Evolutionary conservation across 2,113 vertebrate genomes (phyloP).

Genomic region (Pelecanus crispus): DNA sequence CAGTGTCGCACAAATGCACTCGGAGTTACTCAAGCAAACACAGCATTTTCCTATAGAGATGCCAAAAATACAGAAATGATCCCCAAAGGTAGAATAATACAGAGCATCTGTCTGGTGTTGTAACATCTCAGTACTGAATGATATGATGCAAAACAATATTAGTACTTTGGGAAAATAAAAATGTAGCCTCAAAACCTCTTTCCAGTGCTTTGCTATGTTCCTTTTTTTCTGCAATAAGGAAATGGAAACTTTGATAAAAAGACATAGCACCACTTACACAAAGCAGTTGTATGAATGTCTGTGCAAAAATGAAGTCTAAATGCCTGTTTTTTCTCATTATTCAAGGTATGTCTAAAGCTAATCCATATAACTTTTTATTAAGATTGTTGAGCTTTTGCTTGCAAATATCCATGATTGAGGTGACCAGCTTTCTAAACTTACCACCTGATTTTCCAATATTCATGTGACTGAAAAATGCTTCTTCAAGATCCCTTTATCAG

Average conservation of each 20-base stretch:
- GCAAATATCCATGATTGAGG: background rate
- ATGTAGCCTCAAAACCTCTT: background rate
- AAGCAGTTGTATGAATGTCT: background rate
- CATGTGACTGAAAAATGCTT: background rate
- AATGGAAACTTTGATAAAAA: background rate
- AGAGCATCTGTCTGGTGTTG: background rate
- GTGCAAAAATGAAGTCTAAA: background rate
- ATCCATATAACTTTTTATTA: background rate
- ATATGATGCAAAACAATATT: background rate
- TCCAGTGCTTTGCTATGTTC: background rate
- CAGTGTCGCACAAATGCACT: background rate
- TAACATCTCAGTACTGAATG: background rate
- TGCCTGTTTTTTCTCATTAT: background rate
- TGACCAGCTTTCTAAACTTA: background rate
- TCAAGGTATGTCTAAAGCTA: background rate
- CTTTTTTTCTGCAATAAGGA: background rate
- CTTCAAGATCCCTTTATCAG: background rate
- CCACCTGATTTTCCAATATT: background rate
- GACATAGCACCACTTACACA: background rate
- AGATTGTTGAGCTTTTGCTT: background rate
- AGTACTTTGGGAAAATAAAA: background rate
- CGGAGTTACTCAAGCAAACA: background rate
- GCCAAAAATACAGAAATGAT: background rate
- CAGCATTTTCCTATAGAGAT: background rate
- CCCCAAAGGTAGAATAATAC: background rate